Evolutionary conservation across 2,888 invertebrate species (phyloP).

Genomic region (Microchrysa polita): DNA sequence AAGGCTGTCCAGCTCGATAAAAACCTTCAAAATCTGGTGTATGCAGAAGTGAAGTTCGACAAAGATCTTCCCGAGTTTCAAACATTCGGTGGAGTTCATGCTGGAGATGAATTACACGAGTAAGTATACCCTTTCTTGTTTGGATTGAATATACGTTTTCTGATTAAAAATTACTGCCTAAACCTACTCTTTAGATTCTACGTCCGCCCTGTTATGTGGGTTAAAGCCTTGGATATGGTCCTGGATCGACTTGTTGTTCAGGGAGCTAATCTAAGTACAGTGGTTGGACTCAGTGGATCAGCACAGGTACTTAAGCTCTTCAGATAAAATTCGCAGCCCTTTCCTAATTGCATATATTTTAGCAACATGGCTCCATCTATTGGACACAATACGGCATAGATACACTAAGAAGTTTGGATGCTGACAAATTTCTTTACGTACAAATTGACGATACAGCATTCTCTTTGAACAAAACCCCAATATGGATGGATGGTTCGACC

Average conservation of each 20-base stretch:
- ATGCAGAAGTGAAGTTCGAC: slow-evolving; percentile 89
- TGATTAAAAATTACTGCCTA: background rate
- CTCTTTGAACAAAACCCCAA: slow-evolving; percentile 81
- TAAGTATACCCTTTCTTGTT: too few relatives aligned
- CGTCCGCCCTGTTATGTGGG: slow-evolving; percentile 92
- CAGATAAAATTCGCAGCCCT: background rate
- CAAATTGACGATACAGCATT: slow-evolving; percentile 83
- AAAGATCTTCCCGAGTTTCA: slow-evolving; percentile 91
- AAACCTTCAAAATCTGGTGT: slow-evolving; percentile 76
- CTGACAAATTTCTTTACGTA: slow-evolving; percentile 81
- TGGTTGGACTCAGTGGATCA: slow-evolving; percentile 88
- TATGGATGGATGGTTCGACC: slow-evolving; percentile 91
- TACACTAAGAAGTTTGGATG: slow-evolving; percentile 72
- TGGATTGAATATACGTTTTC: too few relatives aligned
- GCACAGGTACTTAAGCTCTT: slow-evolving; percentile 75
- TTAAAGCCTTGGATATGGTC: slow-evolving; percentile 92
- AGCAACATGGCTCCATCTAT: slow-evolving; percentile 98
- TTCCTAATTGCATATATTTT: slow-evolving; percentile 44
- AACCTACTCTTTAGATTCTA: slow-evolving; percentile 75
- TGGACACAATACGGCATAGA: slow-evolving; percentile 83
- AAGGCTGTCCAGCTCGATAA: slow-evolving; percentile 88
- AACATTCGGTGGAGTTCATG: slow-evolving; percentile 69
- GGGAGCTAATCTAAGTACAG: slow-evolving; percentile 83
- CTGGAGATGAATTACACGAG: slow-evolving; percentile 64
- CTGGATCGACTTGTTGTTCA: slow-evolving; percentile 83